Base-by-base conservation (phyloP, 2,113 vertebrate species). In the Platycercus adscitus region DNA sequence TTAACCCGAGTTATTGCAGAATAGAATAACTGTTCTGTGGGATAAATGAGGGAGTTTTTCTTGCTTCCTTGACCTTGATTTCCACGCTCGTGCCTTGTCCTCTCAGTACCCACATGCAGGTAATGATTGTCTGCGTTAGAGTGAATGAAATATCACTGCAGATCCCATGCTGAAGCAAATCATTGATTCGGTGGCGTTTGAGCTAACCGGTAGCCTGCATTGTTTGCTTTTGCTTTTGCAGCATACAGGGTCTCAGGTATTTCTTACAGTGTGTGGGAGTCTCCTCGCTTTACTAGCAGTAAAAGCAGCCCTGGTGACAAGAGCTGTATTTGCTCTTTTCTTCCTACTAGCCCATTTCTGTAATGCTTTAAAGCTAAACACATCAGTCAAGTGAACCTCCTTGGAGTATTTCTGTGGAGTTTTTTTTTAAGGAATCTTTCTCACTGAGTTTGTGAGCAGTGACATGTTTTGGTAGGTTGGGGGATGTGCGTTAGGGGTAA, bases 1-100 rank as follows among this genome's bases (percentile, higher is more conserved):
- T 97, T 97, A 97, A 95, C 96, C 79, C 73, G 69, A 65, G 60
- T 97, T 97, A 96, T 96, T 97, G 95, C 90, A 85, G 96, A 95
- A 92, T 96, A 91, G 89, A 96, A 91, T 96, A 94, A 96, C 96
- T 96, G 87, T 83, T 97, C 88, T 92, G 24, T 90, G 93, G 94
- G 94, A 96, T 95, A 86, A 96, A 84, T 69, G 61, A 85, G 55
- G 88, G 94, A 91, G 78, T n/a, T 96, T 81, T 97, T 91, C 91
- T 90, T 88, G 81, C 96, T 97, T 97, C 84, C 95, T 95, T 82
- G 84, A 91, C 96, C 94, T 92, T 97, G 90, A 73, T 96, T 93
- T 96, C 89, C 91, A 91, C 13, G 33, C 81, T 88, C 1, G 0
- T 0, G 21, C 85, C 85, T 82, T 56, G 79, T 91, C 64, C 84